Conservation (phyloP, 1,140 invertebrate species). For the Euwallacea similis region DNA sequence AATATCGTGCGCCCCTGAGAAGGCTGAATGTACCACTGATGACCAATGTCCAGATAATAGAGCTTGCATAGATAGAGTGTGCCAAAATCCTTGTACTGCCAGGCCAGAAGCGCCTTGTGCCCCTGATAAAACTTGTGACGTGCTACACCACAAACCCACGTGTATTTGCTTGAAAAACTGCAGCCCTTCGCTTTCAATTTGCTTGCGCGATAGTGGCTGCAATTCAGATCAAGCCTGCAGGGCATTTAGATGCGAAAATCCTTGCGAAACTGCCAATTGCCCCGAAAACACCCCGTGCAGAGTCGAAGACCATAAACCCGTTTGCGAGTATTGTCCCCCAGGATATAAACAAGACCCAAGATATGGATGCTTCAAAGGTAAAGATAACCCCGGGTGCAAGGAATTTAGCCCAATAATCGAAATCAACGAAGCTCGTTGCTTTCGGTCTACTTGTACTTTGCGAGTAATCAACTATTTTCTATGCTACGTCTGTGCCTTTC, state of each 20-base stretch:
- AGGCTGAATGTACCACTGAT: slow-evolving; percentile 75
- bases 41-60: slow-evolving; percentile 83
- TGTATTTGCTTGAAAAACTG: slow-evolving; percentile 87
- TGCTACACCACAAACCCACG: slow-evolving; percentile 79
- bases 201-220: slow-evolving; percentile 85
- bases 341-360: slow-evolving; percentile 85
- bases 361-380: slow-evolving; percentile 95
- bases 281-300: slow-evolving; percentile 81
- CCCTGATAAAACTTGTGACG: slow-evolving; percentile 79
- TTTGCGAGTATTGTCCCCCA: slow-evolving; percentile 91
- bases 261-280: slow-evolving; percentile 78
- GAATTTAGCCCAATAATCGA: slow-evolving; percentile 44
- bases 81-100: slow-evolving; percentile 80
- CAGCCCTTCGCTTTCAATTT: slow-evolving; percentile 82
- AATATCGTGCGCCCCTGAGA: slow-evolving; percentile 77
- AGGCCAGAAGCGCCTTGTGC: slow-evolving; percentile 66
- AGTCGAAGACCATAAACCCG: slow-evolving; percentile 88
- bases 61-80: slow-evolving; percentile 78
- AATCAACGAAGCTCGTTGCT: slow-evolving; percentile 45
- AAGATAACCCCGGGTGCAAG: slow-evolving; percentile 55
- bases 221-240: slow-evolving; percentile 80
- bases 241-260: slow-evolving; percentile 88
- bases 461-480: slow-evolving; percentile 40
- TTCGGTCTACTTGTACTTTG: slow-evolving; percentile 42
- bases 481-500: slow-evolving; percentile 41